Conservation (phyloP, 2,113 vertebrate genomes). For the Festucalex cinctus region DNA sequence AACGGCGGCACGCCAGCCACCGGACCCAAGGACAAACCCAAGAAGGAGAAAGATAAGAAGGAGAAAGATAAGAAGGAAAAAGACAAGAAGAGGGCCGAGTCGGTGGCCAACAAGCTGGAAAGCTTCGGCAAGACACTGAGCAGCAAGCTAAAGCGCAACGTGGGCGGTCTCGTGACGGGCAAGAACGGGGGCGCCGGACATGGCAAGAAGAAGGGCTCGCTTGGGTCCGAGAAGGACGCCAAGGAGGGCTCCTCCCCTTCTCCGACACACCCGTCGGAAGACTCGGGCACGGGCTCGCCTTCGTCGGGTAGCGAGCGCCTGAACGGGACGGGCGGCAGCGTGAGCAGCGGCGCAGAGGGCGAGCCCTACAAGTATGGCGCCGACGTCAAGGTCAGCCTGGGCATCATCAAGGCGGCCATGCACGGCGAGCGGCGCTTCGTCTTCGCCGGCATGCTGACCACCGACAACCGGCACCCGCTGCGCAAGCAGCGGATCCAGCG, state of each 20-base stretch:
- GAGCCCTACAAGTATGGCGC: constrained; percentile 81
- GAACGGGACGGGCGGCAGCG: constrained; percentile 48
- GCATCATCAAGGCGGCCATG: constrained; percentile 85
- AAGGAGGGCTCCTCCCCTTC: constrained; percentile 77
- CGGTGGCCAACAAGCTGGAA: constrained; percentile 93
- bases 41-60: constrained; percentile 83
- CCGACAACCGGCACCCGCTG: constrained; percentile 88
- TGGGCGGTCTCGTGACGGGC: constrained; percentile 90
- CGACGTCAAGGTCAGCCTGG: constrained; percentile 87
- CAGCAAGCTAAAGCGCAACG: constrained; percentile 93
- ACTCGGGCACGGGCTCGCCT: constrained; percentile 72
- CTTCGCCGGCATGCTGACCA: constrained; percentile 85
- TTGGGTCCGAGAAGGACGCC: constrained; percentile 81
- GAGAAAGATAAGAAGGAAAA: constrained; percentile 77
- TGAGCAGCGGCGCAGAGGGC: constrained; percentile 48
- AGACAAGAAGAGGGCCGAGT: constrained; percentile 89
- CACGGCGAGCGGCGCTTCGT: constrained; percentile 91
- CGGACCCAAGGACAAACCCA: constrained; percentile 82
- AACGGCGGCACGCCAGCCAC: constrained; percentile 64
- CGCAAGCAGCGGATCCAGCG: constrained; percentile 98
- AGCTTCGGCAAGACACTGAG: constrained; percentile 95
- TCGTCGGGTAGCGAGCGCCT: constrained; percentile 69
- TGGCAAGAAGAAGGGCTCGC: constrained; percentile 78
- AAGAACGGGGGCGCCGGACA: constrained; percentile 65
- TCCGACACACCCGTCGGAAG: constrained; percentile 69